phyloP scores from a whole-genome alignment of 2,797 vertebrate genomes.

The Linurgus olivaceus region DNA sequence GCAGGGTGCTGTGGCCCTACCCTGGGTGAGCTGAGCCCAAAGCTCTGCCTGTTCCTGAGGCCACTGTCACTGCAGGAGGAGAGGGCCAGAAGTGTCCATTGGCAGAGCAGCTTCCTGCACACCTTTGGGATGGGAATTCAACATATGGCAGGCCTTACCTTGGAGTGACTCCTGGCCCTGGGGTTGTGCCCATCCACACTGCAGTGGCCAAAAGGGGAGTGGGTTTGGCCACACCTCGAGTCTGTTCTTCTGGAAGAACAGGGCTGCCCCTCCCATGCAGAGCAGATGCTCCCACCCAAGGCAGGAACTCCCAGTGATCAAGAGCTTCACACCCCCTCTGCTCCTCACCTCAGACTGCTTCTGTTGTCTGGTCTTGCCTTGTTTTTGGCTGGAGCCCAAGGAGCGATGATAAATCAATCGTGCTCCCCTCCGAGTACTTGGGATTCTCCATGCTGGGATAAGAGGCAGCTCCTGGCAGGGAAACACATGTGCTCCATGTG shows the following conservation, averaged over 20 bases:
- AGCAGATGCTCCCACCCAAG: not conserved
- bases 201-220: not conserved
- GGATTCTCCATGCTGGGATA: not conserved
- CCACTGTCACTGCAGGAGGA: not conserved
- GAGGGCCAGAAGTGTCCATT: accelerated
- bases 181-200: not conserved
- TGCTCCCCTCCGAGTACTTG: not conserved
- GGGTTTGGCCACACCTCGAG: not conserved
- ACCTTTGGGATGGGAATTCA: not conserved
- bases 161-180: accelerated
- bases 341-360: not conserved
- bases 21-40: accelerated
- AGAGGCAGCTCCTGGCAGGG: not conserved
- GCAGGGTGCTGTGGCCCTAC: not conserved
- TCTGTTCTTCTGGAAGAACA: not conserved
- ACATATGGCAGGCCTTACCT: accelerated
- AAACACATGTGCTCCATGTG: accelerated
- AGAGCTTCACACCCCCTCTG: not conserved
- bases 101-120: not conserved
- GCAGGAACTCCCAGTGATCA: not conserved
- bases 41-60: not conserved
- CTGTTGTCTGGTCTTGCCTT: not conserved
- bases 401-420: accelerated
- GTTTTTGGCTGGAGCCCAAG: not conserved
- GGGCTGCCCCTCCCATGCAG: not conserved